Evolutionary conservation across 2,797 vertebrate genomes (phyloP), one percentile per base, ranked within the genome.

Genomic region (Lutjanus argentimaculatus): DNA sequence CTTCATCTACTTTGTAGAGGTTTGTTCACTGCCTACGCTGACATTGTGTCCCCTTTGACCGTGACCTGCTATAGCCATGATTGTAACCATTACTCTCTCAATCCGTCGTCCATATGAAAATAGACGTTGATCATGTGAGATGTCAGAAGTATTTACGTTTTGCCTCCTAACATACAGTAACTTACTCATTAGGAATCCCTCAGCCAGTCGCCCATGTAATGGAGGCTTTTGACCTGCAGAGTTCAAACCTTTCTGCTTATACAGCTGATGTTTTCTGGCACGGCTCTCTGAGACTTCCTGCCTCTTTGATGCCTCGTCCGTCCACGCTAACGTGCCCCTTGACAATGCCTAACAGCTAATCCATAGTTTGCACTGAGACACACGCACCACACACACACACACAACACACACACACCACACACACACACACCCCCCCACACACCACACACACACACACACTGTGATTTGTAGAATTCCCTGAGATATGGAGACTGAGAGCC

Each of bases 191-290:
- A 91, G 70, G 77, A 75, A 59, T 85, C 85, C 79, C 80, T 87
- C 79, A 62, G 82, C 88, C 66, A 16, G 80, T 82, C 82, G 81
- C 57, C 66, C 46, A 13, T 88, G 90, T 89, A 90, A 85, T 88
- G 85, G 88, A 92, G 91, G 91, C 88, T 92, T 90, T 86, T 94
- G 93, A 95, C 94, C 94, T 68, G 2, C 71, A 91, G 87, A 91
- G 90, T 93, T 94, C 89, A 93, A 84, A 89, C 89, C 83, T 87
- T 86, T 92, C 81, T 94, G 92, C 92, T 95, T 94, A 80, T 91
- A 94, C 94, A 95, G 93, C 94, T 95, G 94, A 95, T 94, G 92
- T 92, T 93, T 92, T 95, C 89, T 94, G 93, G 91, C 92, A 74
- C 67, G 1, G 82, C 83, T 89, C 88, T 55, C 76, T 77, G 75